Evolutionary conservation across 2,797 vertebrate genomes (phyloP), one percentile per base, ranked within the genome.

Genomic region (Podarcis lilfordi): DNA sequence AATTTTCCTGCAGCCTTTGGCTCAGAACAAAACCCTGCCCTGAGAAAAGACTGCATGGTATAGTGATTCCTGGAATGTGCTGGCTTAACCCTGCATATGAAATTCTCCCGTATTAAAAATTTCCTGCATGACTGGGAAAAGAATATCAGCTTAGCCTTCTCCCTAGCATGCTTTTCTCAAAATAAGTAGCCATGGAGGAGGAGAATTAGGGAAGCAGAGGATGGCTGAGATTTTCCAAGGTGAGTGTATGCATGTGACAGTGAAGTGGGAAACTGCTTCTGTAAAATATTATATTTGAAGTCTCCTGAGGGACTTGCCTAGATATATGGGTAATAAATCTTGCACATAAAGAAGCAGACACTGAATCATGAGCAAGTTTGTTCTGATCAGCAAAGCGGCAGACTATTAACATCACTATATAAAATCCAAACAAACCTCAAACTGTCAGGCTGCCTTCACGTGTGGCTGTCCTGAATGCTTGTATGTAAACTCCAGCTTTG

Each of bases 381-480:
- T 13, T 89, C 21, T 66, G 84, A 89, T 29, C n/a, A 27, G 29
- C 25, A 86, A 90, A 88, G 4, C 35, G 1, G 84, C 25, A 45
- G 11, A 2, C 75, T 81, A 90, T 8, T 37, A 3, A 0, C 61
- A 66, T 81, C 89, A 40, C 37, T 66, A 80, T 76, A 81, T 32
- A 80, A 74, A 40, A 29, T 1, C 50, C 50, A 35, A 82, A 2
- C 7, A 76, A 2, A 21, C 50, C 50, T 55, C 50, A 3, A 50
- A 79, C 11, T 27, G 17, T 66, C 21, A 55, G 19, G 43, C 80
- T 91, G 91, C 86, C 76, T 74, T 89, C 17, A 77, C 64, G 7
- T 35, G 37, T 13, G 85, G 15, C 82, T 84, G 5, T 27, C 88
- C 85, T 13, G 1, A 72, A 80, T 72, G 21, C 6, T 82, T 66